These are phyloP conservation scores for Pangasianodon gigas DNA, from an alignment of 2,113 vertebrate genomes.

Conservation along the genomic window DNA sequence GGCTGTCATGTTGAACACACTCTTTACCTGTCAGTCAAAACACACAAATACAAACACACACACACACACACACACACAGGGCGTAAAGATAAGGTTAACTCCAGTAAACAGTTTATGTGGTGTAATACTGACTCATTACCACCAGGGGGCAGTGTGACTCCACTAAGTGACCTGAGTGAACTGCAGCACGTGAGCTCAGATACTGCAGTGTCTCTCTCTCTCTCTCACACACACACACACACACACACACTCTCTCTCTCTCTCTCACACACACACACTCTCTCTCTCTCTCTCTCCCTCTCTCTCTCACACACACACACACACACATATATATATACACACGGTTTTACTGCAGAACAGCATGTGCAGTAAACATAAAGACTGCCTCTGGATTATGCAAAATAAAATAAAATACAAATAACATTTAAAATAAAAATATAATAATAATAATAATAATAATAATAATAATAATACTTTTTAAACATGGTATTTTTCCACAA, in stretches of 20 bases:
- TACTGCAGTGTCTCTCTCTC: conserved; percentile 2
- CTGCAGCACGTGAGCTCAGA: not conserved
- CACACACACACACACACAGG: not conserved
- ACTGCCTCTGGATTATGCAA: not conserved
- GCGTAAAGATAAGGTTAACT: not conserved
- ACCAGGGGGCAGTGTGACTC: conserved; percentile 76
- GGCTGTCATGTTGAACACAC: conserved; percentile 92
- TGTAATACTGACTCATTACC: conserved; percentile 52
- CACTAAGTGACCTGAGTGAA: not conserved
- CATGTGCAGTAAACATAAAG: not conserved
- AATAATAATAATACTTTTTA: not conserved
- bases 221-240: not conserved
- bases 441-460: too few relatives aligned
- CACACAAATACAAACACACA: conserved; percentile 21
- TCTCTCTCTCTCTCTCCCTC: too few relatives aligned
- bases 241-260: not conserved
- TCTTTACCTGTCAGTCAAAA: conserved; percentile 81
- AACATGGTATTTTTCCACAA: not conserved
- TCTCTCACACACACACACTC: too few relatives aligned
- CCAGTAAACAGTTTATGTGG: not conserved
- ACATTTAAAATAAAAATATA: too few relatives aligned
- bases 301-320: not conserved
- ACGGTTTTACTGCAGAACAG: not conserved
- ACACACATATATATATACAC: too few relatives aligned
- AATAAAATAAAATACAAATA: not conserved